phyloP scores from a whole-genome alignment of 2,113 vertebrate genomes.

The Labrus mixtus region DNA sequence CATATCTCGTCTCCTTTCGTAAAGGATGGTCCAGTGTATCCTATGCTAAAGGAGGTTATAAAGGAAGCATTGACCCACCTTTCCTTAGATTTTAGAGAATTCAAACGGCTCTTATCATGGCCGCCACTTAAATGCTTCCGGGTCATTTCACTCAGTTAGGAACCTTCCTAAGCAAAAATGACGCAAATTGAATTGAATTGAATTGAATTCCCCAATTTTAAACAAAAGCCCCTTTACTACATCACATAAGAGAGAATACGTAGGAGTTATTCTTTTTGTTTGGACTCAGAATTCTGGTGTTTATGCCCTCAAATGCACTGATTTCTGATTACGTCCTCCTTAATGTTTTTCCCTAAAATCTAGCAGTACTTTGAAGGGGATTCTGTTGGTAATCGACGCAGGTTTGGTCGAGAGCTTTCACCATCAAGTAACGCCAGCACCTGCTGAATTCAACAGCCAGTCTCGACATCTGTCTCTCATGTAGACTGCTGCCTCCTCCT shows the following conservation, averaged over 20 bases:
- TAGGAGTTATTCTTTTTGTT: neutral
- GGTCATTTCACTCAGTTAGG: too few relatives aligned
- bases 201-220: neutral
- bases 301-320: neutral
- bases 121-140: too few relatives aligned
- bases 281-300: neutral
- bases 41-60: too few relatives aligned
- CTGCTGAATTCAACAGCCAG: constrained; percentile 63
- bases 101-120: too few relatives aligned
- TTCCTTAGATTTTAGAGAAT: too few relatives aligned
- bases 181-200: too few relatives aligned
- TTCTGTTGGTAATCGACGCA: constrained; percentile 42
- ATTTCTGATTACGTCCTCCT: neutral
- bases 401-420: constrained; percentile 55
- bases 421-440: constrained; percentile 48
- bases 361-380: neutral
- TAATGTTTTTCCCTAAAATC: neutral
- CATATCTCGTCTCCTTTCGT: too few relatives aligned
- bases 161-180: too few relatives aligned
- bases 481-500: constrained; percentile 49
- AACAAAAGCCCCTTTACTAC: neutral
- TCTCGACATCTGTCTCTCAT: constrained; percentile 45
- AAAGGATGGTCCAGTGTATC: too few relatives aligned
- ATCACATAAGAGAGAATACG: neutral
- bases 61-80: too few relatives aligned